phyloP scores from a whole-genome alignment of 2,797 vertebrate species.

The Pseudochirops cupreus region DNA sequence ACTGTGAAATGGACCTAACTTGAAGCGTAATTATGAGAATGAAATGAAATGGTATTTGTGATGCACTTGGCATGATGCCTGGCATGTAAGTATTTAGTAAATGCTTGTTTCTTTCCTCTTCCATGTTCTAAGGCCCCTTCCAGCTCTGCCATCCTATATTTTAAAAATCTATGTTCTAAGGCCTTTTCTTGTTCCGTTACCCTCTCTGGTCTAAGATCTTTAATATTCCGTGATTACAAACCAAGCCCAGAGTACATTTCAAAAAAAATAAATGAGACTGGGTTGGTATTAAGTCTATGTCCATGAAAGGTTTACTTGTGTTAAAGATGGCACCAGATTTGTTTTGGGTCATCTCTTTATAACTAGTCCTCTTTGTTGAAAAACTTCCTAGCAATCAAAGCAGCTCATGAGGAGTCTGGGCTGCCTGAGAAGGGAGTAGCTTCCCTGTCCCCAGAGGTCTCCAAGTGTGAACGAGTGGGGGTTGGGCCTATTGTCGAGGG shows the following conservation, averaged over 20 bases:
- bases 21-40: background rate
- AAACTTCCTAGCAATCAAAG: background rate
- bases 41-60: background rate
- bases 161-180: background rate
- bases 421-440: background rate
- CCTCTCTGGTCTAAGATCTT: background rate
- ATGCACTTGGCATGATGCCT: background rate
- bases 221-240: constrained; percentile 35
- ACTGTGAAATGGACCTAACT: background rate
- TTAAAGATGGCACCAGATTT: constrained; percentile 6
- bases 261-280: background rate
- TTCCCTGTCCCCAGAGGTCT: background rate
- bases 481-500: background rate
- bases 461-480: background rate
- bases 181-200: too few species aligned
- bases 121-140: background rate
- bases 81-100: background rate
- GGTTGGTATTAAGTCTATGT: background rate
- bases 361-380: constrained; percentile 20
- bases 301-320: background rate
- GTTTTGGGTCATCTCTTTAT: background rate
- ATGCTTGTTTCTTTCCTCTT: background rate
- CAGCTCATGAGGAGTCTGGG: too few species aligned
- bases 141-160: background rate
- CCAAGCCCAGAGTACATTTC: background rate